Evolutionary conservation across 2,888 invertebrate genomes (phyloP).

Genomic region (Leucophenga maculata): DNA sequence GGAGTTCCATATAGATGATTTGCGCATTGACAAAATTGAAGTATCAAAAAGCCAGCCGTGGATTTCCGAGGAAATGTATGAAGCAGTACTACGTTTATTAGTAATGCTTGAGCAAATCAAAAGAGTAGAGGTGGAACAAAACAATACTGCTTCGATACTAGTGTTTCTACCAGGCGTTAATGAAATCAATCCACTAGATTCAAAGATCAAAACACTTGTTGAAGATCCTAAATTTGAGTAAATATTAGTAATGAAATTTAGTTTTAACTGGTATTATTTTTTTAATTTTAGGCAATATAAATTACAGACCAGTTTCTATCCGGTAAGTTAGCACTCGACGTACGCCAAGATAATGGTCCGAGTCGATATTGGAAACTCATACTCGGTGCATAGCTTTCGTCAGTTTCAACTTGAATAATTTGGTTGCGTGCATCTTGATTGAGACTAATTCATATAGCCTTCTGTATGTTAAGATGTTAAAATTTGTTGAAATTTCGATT

Average conservation of each 20-base stretch:
- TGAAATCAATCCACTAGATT: conserved; percentile 80
- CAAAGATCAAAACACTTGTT: background rate
- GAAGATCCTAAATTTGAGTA: background rate
- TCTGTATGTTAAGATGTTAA: too few species aligned
- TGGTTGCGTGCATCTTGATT: too few species aligned
- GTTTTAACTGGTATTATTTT: background rate
- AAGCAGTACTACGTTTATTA: conserved; percentile 77
- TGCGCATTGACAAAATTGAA: conserved; percentile 74
- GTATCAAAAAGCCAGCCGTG: conserved; percentile 75
- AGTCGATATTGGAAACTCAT: too few species aligned
- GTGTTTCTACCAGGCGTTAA: conserved; percentile 91
- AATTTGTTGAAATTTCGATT: too few species aligned
- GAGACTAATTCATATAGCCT: too few species aligned
- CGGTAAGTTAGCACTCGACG: conserved; percentile 80
- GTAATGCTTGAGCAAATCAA: conserved; percentile 74
- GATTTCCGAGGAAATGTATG: conserved; percentile 77
- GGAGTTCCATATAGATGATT: conserved; percentile 77
- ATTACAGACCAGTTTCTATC: conserved; percentile 40
- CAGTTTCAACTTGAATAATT: too few species aligned
- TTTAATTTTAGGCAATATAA: conserved; percentile 34
- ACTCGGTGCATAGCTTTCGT: too few species aligned
- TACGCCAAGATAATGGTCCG: too few species aligned
- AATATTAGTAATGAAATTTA: background rate
- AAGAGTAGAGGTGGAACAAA: conserved; percentile 43
- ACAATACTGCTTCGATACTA: conserved; percentile 77